phyloP scores from a whole-genome alignment of 2,888 invertebrate species.

The Nephrotoma guestfalica region DNA sequence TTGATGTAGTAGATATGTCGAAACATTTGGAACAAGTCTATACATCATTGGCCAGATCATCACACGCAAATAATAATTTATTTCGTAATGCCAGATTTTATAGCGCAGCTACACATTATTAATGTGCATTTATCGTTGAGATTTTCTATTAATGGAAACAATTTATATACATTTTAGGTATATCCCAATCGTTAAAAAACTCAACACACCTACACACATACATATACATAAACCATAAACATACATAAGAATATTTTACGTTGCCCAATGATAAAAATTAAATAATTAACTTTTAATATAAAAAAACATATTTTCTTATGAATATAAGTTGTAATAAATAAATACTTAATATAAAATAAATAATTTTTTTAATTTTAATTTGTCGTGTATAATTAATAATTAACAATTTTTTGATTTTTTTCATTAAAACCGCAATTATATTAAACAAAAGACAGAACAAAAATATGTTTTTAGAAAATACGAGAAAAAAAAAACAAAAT shows the following conservation, averaged over 20 bases:
- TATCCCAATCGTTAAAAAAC: background rate
- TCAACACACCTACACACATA: background rate
- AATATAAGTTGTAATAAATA: background rate
- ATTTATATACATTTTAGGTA: background rate
- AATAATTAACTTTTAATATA: background rate
- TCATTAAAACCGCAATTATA: background rate
- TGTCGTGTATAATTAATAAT: no score
- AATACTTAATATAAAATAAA: background rate
- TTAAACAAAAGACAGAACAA: background rate
- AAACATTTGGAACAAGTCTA: background rate
- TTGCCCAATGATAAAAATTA: background rate
- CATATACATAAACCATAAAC: background rate
- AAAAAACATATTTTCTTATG: background rate
- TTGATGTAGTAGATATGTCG: no score
- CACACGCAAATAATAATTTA: background rate
- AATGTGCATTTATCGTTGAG: background rate
- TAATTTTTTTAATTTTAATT: no score
- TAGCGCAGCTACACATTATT: background rate
- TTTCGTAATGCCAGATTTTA: background rate
- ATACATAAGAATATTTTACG: background rate
- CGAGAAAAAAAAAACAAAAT: background rate
- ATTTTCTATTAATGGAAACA: background rate
- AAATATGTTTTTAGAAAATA: background rate
- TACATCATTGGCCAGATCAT: background rate
- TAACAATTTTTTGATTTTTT: background rate